A percentile compares a stretch with the other conserved stretches of the same genome.
These are phyloP conservation scores for Wiebesia pumilae DNA, from an alignment of 1,140 invertebrate species.

Conservation along the genomic window DNA sequence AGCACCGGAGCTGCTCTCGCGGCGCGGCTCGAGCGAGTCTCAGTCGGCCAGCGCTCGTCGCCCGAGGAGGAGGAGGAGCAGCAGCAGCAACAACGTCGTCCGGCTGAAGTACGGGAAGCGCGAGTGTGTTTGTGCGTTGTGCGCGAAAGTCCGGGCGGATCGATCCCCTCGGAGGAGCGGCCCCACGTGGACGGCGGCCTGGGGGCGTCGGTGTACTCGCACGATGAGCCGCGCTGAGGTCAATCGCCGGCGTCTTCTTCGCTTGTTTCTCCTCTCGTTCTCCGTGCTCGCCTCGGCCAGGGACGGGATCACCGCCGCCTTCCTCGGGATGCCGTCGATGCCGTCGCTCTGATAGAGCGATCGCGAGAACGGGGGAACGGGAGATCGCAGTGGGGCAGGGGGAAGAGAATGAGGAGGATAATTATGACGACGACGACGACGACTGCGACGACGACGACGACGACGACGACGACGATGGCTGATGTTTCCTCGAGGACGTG, in stretches of 20 bases:
- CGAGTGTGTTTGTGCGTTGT: constrained; percentile 8
- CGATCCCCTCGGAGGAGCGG: not conserved
- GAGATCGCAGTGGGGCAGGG: not conserved
- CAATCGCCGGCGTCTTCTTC: constrained; percentile 33
- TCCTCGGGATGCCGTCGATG: not conserved
- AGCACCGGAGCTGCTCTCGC: constrained; percentile 12
- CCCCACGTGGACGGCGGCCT: not conserved
- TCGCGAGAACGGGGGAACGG: not conserved
- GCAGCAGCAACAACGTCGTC: too few species aligned
- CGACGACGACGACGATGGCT: not conserved
- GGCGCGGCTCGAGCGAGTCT: not conserved
- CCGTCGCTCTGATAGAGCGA: constrained; percentile 31
- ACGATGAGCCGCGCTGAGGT: constrained; percentile 2
- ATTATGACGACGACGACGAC: not conserved
- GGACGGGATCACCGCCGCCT: not conserved
- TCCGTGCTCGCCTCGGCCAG: not conserved
- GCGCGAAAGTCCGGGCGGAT: not conserved
- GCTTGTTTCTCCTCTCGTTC: not conserved
- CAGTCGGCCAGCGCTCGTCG: constrained; percentile 63
- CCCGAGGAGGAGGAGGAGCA: constrained; percentile 40
- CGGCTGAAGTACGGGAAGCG: too few species aligned
- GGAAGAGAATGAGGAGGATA: constrained; percentile 18
- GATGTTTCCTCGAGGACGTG: constrained; percentile 39
- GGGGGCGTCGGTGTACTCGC: not conserved
- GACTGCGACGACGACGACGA: constrained; percentile 1